Evolutionary conservation across 2,888 invertebrate species (phyloP).

Genomic region (Carterocephalus palaemon): DNA sequence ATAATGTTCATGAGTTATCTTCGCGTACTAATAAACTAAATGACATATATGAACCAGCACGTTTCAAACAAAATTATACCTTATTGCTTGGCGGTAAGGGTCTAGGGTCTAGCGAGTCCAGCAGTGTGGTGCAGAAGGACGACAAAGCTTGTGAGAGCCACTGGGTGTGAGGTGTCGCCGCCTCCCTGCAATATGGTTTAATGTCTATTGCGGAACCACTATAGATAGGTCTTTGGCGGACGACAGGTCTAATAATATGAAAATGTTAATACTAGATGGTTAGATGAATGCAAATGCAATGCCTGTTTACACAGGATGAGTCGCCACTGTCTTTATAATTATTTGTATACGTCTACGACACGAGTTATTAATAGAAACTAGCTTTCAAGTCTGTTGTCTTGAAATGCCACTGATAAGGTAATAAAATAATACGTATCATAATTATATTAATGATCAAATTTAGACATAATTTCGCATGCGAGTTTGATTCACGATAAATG

Average conservation of each 20-base stretch:
- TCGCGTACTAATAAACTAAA: no score
- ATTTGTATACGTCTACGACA: no score
- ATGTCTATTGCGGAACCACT: constrained; percentile 20
- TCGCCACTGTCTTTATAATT: no score
- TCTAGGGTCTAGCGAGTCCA: constrained; percentile 85
- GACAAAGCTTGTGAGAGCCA: constrained; percentile 93
- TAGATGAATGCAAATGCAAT: background rate
- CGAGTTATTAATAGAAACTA: no score
- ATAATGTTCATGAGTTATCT: no score
- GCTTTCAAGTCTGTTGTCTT: no score
- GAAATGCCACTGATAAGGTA: no score
- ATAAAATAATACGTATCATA: no score
- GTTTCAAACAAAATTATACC: constrained; percentile 39
- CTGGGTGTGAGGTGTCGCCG: constrained; percentile 86
- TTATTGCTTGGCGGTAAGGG: constrained; percentile 57
- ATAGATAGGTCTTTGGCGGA: constrained; percentile 6
- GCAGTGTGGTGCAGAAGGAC: constrained; percentile 86
- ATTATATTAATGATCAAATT: no score
- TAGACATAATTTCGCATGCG: no score
- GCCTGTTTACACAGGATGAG: background rate
- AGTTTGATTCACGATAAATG: no score
- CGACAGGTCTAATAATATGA: no score
- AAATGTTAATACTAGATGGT: background rate
- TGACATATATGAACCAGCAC: background rate
- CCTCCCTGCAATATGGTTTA: constrained; percentile 75